Conservation (phyloP, 2,888 invertebrate species). For the Venusia cambrica region DNA sequence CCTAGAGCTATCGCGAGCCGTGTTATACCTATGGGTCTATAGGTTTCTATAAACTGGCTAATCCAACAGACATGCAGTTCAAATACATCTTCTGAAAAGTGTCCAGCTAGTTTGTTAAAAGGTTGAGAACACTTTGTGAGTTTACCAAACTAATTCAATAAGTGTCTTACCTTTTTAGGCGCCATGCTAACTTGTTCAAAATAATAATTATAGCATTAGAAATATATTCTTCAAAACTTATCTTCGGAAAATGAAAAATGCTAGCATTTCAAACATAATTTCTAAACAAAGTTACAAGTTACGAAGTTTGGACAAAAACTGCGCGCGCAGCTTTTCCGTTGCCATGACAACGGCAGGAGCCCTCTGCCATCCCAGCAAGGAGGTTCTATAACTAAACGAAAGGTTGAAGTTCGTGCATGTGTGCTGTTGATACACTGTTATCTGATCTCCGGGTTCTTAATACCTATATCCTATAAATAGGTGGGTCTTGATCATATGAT, state of each 20-base stretch:
- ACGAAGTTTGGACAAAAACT: slow-evolving; percentile 27
- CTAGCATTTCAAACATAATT: no score
- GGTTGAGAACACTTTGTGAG: neutral
- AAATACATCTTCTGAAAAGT: slow-evolving; percentile 10
- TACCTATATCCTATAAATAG: slow-evolving; percentile 1
- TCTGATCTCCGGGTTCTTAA: neutral
- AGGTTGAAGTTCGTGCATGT: slow-evolving; percentile 11
- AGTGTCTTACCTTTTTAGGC: slow-evolving; percentile 64
- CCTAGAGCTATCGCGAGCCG: no score
- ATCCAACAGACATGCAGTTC: slow-evolving; percentile 9
- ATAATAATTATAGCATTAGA: slow-evolving; percentile 20
- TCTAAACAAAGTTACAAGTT: slow-evolving; percentile 53
- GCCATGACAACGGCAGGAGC: slow-evolving; percentile 51
- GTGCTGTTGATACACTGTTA: neutral
- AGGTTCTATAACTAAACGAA: slow-evolving; percentile 15
- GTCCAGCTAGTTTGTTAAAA: slow-evolving; percentile 3
- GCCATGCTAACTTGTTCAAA: slow-evolving; percentile 47
- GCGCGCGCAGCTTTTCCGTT: slow-evolving; percentile 66
- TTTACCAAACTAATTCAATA: neutral
- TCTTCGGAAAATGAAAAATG: slow-evolving; percentile 43
- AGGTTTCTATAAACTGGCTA: slow-evolving; percentile 4
- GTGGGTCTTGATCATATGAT: no score
- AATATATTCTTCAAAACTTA: slow-evolving; percentile 26
- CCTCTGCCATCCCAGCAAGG: slow-evolving; percentile 17
- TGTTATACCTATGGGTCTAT: neutral